These are phyloP conservation scores for Cylas formicarius DNA, from an alignment of 1,140 invertebrate species.

Conservation along the genomic window DNA sequence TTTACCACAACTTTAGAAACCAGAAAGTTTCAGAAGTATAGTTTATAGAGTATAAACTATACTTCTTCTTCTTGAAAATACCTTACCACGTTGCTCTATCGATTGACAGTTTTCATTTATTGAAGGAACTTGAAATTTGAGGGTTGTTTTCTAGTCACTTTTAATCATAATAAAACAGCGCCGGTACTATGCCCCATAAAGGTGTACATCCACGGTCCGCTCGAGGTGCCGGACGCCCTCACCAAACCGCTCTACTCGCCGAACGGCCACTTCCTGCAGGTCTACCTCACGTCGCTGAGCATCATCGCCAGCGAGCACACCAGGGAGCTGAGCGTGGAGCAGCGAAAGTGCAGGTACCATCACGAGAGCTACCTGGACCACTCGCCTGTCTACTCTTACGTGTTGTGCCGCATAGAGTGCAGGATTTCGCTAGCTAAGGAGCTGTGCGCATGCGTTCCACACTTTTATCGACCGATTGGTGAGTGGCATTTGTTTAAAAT, in stretches of 20 bases:
- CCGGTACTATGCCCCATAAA: slow-evolving; percentile 11
- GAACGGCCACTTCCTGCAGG: slow-evolving; percentile 38
- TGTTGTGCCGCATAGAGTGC: slow-evolving; percentile 58
- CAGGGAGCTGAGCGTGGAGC: slow-evolving; percentile 45
- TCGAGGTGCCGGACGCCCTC: slow-evolving; percentile 35
- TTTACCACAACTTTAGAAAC: no score
- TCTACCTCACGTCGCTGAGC: slow-evolving; percentile 35
- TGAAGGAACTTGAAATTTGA: no score
- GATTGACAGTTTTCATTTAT: no score
- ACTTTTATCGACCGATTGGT: slow-evolving; percentile 53
- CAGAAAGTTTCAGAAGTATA: no score
- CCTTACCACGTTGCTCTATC: no score
- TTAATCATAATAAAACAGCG: background rate
- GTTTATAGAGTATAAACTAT: no score
- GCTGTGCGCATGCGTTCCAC: slow-evolving; percentile 56
- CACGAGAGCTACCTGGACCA: slow-evolving; percentile 55
- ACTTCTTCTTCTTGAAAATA: no score
- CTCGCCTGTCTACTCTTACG: slow-evolving; percentile 57
- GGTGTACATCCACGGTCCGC: slow-evolving; percentile 38
- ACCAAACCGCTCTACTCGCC: slow-evolving; percentile 27
- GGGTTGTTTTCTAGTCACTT: background rate
- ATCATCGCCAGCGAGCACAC: slow-evolving; percentile 32
- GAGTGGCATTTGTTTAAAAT: no score
- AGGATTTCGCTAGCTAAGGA: slow-evolving; percentile 49
- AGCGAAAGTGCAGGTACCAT: slow-evolving; percentile 56